Base-by-base conservation (phyloP, 2,113 vertebrate species). In the Scomber scombrus region DNA sequence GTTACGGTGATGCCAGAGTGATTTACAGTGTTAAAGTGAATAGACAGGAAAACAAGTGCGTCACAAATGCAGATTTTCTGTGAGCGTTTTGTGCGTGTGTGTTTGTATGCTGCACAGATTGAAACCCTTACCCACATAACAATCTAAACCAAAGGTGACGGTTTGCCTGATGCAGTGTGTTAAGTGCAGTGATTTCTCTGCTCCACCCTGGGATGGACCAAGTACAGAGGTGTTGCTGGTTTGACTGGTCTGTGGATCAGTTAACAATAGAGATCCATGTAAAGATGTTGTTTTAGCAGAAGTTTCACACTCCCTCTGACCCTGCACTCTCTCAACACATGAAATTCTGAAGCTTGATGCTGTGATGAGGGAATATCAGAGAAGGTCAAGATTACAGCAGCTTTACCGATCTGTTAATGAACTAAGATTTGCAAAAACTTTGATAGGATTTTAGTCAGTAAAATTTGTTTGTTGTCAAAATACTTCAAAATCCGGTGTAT, bases 121-220 rank as follows among this genome's bases (percentile, higher is more conserved):
- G 69, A 85, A 82, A 79, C 70, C 34, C 29, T 65, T 54, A 56
- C 50, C 52, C 9, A 26, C 43, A 80, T 23, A 56, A 45, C 62
- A 67, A 47, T 8, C 16, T 64, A 61, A 73, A 65, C 46, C 64
- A 45, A 67, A 76, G 54, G 26, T 69, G 85, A 81, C 87, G 5
- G 89, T 89, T 90, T 3, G 66, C 19, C 66, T 64, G 81, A 85
- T 78, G 82, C 86, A 82, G 31, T 45, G 55, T 83, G 62, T 82
- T 47, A 84, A 67, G 31, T 3, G 80, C 82, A 80, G 63, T 79
- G 88, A 91, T 91, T 89, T 82, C 15, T 89, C 71, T 67, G 79
- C 85, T 90, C 91, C 91, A 82, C 90, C 90, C 84, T 63, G 71
- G 74, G 75, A 72, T 85, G 73, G 85, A 90, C 70, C 12, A 7